These are phyloP conservation scores for Cricetomys ansorgei DNA, from an alignment of 2,113 vertebrate species.

Conservation along the genomic window DNA sequence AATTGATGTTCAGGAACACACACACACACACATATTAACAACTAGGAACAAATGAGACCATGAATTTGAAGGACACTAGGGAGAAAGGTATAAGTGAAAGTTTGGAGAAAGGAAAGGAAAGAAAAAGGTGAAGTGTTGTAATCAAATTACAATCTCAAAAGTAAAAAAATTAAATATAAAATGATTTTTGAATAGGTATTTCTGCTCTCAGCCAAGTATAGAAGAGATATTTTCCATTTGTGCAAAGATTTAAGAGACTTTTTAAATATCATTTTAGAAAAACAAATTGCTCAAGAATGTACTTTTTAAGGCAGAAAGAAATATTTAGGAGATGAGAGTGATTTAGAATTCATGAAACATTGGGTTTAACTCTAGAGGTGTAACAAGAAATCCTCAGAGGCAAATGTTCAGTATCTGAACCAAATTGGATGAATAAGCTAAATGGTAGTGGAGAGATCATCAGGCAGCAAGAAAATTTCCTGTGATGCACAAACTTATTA, in stretches of 20 bases:
- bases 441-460: neutral
- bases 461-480: neutral
- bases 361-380: neutral
- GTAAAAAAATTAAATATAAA: neutral
- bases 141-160: neutral
- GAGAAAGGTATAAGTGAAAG: too few relatives aligned
- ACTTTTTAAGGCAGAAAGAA: neutral
- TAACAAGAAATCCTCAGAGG: neutral
- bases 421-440: neutral
- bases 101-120: neutral
- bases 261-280: neutral
- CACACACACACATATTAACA: neutral
- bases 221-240: neutral
- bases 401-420: neutral
- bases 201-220: neutral
- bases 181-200: conserved; percentile 1
- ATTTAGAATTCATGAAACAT: neutral
- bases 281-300: neutral
- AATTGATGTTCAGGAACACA: neutral
- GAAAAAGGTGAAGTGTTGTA: neutral
- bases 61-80: too few relatives aligned
- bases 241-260: neutral
- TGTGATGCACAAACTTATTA: neutral
- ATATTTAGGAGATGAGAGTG: neutral
- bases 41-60: neutral